Conservation (phyloP, 2,113 vertebrate species). For the Menura novaehollandiae region DNA sequence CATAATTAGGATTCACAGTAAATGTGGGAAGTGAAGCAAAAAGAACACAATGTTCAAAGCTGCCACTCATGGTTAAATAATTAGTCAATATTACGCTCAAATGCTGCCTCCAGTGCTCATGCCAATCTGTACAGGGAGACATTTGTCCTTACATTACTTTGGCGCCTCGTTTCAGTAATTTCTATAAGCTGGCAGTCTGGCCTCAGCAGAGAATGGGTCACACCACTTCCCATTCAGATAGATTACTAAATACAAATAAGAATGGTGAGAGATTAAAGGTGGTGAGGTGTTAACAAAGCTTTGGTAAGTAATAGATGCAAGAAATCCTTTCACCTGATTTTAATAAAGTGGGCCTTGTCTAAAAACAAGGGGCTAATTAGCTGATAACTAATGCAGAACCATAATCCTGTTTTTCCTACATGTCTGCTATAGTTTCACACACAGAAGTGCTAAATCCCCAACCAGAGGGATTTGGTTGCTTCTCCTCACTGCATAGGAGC, state of each 20-base stretch:
- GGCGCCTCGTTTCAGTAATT: slow-evolving; percentile 18
- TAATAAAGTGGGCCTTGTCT: not conserved
- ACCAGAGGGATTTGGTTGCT: not conserved
- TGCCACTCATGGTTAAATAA: slow-evolving; percentile 73
- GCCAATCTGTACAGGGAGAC: slow-evolving; percentile 39
- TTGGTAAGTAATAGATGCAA: not conserved
- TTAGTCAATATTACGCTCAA: slow-evolving; percentile 69
- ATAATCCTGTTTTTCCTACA: not conserved
- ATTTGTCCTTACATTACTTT: slow-evolving; percentile 43
- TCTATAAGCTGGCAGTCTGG: slow-evolving; percentile 43
- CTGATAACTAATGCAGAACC: not conserved
- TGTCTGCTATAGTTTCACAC: not conserved
- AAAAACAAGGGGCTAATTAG: slow-evolving; percentile 1
- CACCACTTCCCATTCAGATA: not conserved
- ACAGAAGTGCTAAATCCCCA: not conserved
- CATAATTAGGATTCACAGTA: slow-evolving; percentile 69
- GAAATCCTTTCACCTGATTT: slow-evolving; percentile 24
- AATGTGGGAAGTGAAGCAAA: slow-evolving; percentile 69
- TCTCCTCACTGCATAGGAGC: not conserved
- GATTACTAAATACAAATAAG: slow-evolving; percentile 45
- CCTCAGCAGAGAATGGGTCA: slow-evolving; percentile 46
- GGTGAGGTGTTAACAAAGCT: not conserved
- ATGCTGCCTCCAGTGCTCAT: slow-evolving; percentile 34
- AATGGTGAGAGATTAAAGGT: slow-evolving; percentile 23
- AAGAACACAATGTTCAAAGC: slow-evolving; percentile 70